Conservation (phyloP, 2,888 invertebrate genomes). For the Xestia ashworthii region DNA sequence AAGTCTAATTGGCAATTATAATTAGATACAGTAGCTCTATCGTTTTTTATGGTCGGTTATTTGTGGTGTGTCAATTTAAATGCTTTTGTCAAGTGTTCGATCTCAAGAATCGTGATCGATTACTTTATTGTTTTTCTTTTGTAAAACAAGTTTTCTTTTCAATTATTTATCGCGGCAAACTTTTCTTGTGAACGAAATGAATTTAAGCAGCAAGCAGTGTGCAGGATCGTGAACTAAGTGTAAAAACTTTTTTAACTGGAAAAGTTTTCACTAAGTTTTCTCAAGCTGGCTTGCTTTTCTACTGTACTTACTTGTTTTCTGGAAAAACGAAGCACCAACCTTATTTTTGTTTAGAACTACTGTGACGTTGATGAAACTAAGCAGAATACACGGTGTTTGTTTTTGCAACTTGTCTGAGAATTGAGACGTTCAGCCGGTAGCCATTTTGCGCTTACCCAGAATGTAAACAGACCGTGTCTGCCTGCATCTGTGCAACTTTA, state of each 20-base stretch:
- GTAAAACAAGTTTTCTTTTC: neutral
- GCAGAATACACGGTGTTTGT: constrained; percentile 55
- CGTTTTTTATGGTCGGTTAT: constrained; percentile 18
- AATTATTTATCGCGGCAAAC: neutral
- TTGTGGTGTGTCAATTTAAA: constrained; percentile 26
- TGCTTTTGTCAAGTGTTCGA: constrained; percentile 10
- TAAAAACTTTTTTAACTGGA: constrained; percentile 17
- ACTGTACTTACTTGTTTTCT: constrained; percentile 11
- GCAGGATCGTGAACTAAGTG: neutral
- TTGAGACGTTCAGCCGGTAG: constrained; percentile 66
- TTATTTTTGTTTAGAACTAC: constrained; percentile 13
- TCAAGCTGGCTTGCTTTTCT: neutral
- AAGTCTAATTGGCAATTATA: constrained; percentile 41
- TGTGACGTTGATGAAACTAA: constrained; percentile 36
- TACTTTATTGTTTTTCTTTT: neutral
- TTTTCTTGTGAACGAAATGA: constrained; percentile 13
- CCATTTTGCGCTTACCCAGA: constrained; percentile 67
- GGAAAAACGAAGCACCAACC: neutral
- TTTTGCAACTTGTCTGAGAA: constrained; percentile 62
- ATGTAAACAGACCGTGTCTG: constrained; percentile 76
- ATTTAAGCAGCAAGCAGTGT: neutral
- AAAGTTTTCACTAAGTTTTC: constrained; percentile 38
- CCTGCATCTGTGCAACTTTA: constrained; percentile 66
- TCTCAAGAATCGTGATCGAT: constrained; percentile 9
- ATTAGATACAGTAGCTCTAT: constrained; percentile 36